Conservation (phyloP, 2,888 invertebrate genomes). For the Orthosia incerta region DNA sequence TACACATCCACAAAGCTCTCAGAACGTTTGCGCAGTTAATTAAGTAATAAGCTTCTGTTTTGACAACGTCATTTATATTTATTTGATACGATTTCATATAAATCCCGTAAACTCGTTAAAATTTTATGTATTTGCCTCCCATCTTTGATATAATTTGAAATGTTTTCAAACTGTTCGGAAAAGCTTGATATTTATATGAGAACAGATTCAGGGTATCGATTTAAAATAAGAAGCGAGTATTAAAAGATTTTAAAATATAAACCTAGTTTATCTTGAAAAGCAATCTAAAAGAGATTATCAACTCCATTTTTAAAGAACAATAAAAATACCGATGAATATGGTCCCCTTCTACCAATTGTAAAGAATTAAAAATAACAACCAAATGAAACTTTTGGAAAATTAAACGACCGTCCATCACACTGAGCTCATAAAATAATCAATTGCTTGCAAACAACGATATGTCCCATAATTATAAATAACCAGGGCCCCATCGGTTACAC, state of each 20-base stretch:
- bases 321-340: not conserved
- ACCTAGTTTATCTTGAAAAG: not conserved
- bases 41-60: constrained; percentile 20
- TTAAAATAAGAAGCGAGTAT: constrained; percentile 4
- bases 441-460: constrained; percentile 1
- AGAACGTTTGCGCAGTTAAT: constrained; percentile 36
- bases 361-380: not conserved
- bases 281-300: not conserved
- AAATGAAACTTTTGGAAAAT: not conserved
- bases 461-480: constrained; percentile 25
- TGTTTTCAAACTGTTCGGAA: constrained; percentile 4
- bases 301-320: constrained; percentile 9
- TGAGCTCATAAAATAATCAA: not conserved
- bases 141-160: constrained; percentile 7
- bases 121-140: not conserved
- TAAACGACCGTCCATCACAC: not conserved
- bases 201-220: constrained; percentile 2
- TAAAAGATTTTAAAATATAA: constrained; percentile 10
- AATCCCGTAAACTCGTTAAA: constrained; percentile 1
- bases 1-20: constrained; percentile 12
- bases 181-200: constrained; percentile 2
- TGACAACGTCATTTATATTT: constrained; percentile 35
- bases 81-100: constrained; percentile 23
- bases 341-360: not conserved
- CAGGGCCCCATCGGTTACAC: constrained; percentile 18